Conservation (phyloP, 2,113 vertebrate genomes). For the Emydocephalus ijimae region DNA sequence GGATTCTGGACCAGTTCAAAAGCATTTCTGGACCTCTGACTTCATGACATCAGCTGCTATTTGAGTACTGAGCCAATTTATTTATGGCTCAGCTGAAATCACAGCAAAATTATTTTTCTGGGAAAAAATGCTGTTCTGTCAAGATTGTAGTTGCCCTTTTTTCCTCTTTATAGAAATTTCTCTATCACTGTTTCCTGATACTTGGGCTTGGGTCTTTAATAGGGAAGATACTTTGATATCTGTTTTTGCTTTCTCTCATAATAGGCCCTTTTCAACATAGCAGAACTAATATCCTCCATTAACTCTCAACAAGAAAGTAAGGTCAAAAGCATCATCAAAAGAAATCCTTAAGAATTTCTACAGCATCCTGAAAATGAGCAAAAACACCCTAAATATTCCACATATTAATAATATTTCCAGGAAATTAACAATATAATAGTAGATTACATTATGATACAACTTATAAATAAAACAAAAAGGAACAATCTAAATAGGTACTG, state of each 20-base stretch:
- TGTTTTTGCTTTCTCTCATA: background rate
- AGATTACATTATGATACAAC: background rate
- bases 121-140: background rate
- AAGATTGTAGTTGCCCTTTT: background rate
- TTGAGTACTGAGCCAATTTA: background rate
- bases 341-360: background rate
- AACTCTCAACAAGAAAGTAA: background rate
- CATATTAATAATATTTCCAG: background rate
- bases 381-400: background rate
- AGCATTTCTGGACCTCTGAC: background rate
- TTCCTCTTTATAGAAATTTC: background rate
- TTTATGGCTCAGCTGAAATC: background rate
- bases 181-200: background rate
- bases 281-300: background rate
- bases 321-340: background rate
- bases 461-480: slow-evolving; percentile 12
- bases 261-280: background rate
- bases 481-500: background rate
- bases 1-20: background rate
- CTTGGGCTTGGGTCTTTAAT: background rate
- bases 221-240: background rate
- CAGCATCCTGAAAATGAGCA: background rate
- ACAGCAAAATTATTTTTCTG: background rate
- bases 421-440: background rate
- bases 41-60: background rate